phyloP scores from a whole-genome alignment of 2,797 vertebrate genomes.

The Argyrosomus regius region DNA sequence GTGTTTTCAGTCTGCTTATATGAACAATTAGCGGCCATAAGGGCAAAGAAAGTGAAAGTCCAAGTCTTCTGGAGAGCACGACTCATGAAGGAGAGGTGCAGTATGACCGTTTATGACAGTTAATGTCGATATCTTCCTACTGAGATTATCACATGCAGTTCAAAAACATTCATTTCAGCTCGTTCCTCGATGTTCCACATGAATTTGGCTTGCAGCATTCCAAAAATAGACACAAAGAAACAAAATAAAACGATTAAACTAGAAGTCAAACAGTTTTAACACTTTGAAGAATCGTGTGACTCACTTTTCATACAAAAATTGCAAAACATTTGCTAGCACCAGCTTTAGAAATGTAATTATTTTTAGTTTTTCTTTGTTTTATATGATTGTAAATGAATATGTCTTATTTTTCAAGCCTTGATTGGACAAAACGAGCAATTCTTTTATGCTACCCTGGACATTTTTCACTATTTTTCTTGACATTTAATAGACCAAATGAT shows the following conservation, averaged over 20 bases:
- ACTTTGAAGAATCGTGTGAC: neutral
- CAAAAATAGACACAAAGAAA: neutral
- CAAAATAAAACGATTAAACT: neutral
- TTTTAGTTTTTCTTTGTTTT: neutral
- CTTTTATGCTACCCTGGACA: neutral
- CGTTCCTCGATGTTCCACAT: neutral
- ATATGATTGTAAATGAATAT: neutral
- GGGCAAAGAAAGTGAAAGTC: conserved; percentile 19
- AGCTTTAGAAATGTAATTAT: neutral
- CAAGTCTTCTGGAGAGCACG: neutral
- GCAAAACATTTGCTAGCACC: neutral
- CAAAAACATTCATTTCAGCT: neutral
- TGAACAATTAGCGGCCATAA: conserved; percentile 19
- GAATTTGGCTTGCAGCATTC: neutral
- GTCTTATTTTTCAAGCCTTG: neutral
- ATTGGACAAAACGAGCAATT: neutral
- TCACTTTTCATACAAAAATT: neutral
- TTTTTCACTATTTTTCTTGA: neutral
- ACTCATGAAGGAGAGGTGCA: neutral
- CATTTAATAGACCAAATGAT: neutral
- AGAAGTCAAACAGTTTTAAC: neutral
- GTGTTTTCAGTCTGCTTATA: conserved; percentile 30
- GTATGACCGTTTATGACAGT: neutral
- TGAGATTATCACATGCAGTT: neutral
- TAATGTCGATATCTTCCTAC: neutral